These are phyloP conservation scores for Anneissia japonica DNA, from an alignment of 35 echinoderm and acorn worm genomes.

Conservation along the genomic window DNA sequence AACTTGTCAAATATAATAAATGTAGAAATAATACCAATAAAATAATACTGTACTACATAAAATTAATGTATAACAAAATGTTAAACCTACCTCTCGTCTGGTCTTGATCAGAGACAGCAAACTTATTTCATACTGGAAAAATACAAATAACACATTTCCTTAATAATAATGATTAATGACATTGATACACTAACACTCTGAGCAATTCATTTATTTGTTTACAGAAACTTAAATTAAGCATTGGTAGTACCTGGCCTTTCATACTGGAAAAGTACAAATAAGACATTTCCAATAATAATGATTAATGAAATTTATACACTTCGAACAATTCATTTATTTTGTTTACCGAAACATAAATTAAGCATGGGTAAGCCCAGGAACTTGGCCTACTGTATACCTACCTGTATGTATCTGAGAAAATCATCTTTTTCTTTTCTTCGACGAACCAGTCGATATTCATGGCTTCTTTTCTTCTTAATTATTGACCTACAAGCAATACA, in stretches of 20 bases:
- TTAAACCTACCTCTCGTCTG: conserved; percentile 51
- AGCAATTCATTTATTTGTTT: no score
- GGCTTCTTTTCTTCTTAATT: conserved; percentile 65
- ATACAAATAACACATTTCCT: background rate
- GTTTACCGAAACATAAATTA: no score
- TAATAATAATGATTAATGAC: no score
- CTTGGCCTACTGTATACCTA: background rate
- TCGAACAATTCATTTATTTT: no score
- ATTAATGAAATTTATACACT: no score
- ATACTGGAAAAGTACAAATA: no score
- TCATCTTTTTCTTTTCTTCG: conserved; percentile 75
- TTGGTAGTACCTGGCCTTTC: no score
- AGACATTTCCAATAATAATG: no score
- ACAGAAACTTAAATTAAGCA: no score
- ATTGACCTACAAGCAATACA: conserved; percentile 58
- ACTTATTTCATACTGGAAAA: conserved; percentile 62
- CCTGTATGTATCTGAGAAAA: conserved; percentile 92
- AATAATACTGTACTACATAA: no score
- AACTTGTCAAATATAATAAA: background rate
- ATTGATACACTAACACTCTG: no score
- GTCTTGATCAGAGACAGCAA: conserved; percentile 56
- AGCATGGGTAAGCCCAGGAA: background rate
- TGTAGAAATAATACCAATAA: no score
- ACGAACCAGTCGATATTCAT: conserved; percentile 73
- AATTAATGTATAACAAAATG: background rate